These are phyloP conservation scores for Idaea straminata DNA, from an alignment of 2,888 invertebrate species.

Conservation along the genomic window DNA sequence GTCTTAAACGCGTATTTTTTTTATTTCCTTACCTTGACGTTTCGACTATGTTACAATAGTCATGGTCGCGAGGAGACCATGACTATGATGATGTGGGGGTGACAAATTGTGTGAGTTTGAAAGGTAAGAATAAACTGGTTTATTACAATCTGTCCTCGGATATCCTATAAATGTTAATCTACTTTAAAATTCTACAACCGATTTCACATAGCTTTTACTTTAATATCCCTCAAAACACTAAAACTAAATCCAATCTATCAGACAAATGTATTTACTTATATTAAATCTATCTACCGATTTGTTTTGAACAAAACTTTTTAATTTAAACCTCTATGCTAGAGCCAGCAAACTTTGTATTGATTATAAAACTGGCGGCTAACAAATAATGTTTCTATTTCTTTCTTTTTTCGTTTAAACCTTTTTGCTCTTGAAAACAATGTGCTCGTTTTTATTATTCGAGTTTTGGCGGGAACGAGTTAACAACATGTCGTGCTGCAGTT, in stretches of 20 bases:
- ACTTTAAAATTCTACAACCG: neutral
- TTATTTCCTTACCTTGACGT: too few species aligned
- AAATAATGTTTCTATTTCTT: neutral
- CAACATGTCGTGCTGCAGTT: too few species aligned
- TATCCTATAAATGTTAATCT: neutral
- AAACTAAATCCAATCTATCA: too few species aligned
- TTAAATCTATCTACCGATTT: neutral
- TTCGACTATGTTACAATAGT: too few species aligned
- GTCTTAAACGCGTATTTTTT: too few species aligned
- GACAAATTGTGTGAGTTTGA: too few species aligned
- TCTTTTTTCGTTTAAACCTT: neutral
- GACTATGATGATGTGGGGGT: too few species aligned
- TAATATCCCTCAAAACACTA: neutral
- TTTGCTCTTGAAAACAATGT: too few species aligned
- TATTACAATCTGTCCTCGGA: neutral
- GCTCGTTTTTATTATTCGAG: too few species aligned
- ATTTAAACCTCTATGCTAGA: neutral
- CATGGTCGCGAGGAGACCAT: too few species aligned
- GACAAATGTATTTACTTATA: neutral
- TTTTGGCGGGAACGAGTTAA: too few species aligned
- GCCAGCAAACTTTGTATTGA: neutral
- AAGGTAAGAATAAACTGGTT: too few species aligned
- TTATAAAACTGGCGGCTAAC: neutral
- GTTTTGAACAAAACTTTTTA: neutral
- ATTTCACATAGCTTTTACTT: neutral